Base-by-base conservation (phyloP, 2,113 vertebrate genomes). In the Colinus virginianus region DNA sequence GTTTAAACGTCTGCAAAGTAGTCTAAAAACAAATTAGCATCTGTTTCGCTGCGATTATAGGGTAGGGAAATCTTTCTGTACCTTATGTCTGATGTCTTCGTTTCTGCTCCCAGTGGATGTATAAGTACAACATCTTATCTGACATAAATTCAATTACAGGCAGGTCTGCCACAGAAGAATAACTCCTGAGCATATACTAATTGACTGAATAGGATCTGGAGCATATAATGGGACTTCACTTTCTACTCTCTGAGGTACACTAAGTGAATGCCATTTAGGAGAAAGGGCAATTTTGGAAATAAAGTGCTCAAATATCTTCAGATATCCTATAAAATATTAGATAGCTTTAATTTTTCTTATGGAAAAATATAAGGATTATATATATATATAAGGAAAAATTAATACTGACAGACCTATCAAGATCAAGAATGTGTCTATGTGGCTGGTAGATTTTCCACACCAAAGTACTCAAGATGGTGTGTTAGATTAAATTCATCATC, bases 91-190 rank as follows among this genome's bases (percentile, higher is more conserved):
- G 70, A 93, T 86, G 62, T 91, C 88, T 96, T 94, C 22, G 94
- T 96, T 96, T 94, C 75, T 95, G 3, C 20, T 95, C 69, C 64
- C 71, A 45, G 20, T 51, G 53, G 77, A 91, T 86, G 10, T 83
- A 76, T 91, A 96, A 96, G 45, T 67, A 61, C 42, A 84, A 48
- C 66, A 79, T 91, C 64, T 71, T 91, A 79, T 74, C 79, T 92
- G 86, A 94, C 63, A 91, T 78, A 91, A 94, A 96, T 96, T 94
- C 93, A 97, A 81, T 96, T 76, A 89, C 77, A 36, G 71, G 36
- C 43, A 97, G 53, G 78, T 94, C 67, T 94, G 64, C 13, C 86
- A 49, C 64, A 86, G 61, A 90, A 92, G 78, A 94, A 43, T 62
- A 92, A 77, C 70, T 93, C 76, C 82, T 34, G 21, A 89, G 74